Evolutionary conservation across 2,113 vertebrate genomes (phyloP).

Genomic region (Lethenteron camtschaticum): DNA sequence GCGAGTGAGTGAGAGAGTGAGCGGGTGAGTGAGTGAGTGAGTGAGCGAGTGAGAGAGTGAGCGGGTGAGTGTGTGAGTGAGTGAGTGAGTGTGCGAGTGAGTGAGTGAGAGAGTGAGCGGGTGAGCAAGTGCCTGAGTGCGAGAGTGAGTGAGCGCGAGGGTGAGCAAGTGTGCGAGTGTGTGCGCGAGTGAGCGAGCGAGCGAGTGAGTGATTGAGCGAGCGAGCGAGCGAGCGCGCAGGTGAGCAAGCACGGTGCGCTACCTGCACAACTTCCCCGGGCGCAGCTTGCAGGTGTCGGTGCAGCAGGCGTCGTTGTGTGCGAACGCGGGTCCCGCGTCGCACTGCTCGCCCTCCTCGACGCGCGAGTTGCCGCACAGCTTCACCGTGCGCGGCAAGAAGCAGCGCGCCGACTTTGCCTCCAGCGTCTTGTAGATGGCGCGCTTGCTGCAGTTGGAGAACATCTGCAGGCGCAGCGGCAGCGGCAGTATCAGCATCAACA

Average conservation of each 20-base stretch:
- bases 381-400: conserved; percentile 71
- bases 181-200: no score
- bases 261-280: conserved; percentile 49
- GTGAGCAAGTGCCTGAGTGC: no score
- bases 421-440: conserved; percentile 59
- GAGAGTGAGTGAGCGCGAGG: no score
- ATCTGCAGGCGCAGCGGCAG: conserved; percentile 24
- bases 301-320: conserved; percentile 56
- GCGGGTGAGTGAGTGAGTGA: no score
- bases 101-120: no score
- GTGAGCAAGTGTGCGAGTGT: no score
- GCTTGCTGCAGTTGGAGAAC: conserved; percentile 86
- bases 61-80: no score
- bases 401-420: conserved; percentile 50
- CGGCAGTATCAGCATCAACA: background rate
- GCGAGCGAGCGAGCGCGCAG: no score
- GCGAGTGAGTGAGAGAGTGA: no score
- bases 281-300: conserved; percentile 42
- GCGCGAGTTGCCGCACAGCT: conserved; percentile 82
- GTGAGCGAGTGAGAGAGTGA: no score
- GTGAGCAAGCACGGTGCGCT: conserved; percentile 4
- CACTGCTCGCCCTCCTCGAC: conserved; percentile 84
- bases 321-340: conserved; percentile 62
- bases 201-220: no score
- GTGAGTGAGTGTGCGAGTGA: no score